These are phyloP conservation scores for Bombus huntii DNA, from an alignment of 1,140 invertebrate genomes.

Conservation along the genomic window DNA sequence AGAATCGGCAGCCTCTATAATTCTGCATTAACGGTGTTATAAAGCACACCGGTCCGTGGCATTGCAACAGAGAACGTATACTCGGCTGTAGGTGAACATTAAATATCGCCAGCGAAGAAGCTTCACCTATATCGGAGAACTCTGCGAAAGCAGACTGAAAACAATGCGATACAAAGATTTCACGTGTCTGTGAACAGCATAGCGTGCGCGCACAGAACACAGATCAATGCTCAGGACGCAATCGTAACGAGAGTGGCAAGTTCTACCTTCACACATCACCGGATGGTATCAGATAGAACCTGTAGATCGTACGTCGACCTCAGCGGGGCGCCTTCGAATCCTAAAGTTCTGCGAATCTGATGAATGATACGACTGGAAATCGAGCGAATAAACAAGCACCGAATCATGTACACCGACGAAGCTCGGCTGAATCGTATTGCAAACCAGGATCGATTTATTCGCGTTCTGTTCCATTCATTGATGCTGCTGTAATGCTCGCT, in stretches of 20 bases:
- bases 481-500: not conserved
- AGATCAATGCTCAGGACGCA: not conserved
- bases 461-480: not conserved
- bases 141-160: not conserved
- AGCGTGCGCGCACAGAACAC: not conserved
- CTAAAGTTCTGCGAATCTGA: constrained; percentile 40
- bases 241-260: constrained; percentile 28
- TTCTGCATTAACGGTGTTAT: constrained; percentile 13
- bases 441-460: constrained; percentile 11
- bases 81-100: not conserved
- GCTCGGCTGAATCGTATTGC: constrained; percentile 10
- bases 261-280: constrained; percentile 25
- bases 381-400: constrained; percentile 36
- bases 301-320: constrained; percentile 32
- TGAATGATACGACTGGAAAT: constrained; percentile 39
- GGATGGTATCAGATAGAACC: constrained; percentile 25
- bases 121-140: constrained; percentile 12
- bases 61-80: not conserved
- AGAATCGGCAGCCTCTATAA: not conserved
- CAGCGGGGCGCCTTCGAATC: constrained; percentile 37
- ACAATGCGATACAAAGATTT: constrained; percentile 21
- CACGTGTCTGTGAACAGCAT: not conserved
- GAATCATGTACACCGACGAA: constrained; percentile 29
- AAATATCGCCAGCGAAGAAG: not conserved
- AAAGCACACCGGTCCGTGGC: not conserved